Evolutionary conservation across 1,140 invertebrate species (phyloP).

Genomic region (Euwallacea similis): DNA sequence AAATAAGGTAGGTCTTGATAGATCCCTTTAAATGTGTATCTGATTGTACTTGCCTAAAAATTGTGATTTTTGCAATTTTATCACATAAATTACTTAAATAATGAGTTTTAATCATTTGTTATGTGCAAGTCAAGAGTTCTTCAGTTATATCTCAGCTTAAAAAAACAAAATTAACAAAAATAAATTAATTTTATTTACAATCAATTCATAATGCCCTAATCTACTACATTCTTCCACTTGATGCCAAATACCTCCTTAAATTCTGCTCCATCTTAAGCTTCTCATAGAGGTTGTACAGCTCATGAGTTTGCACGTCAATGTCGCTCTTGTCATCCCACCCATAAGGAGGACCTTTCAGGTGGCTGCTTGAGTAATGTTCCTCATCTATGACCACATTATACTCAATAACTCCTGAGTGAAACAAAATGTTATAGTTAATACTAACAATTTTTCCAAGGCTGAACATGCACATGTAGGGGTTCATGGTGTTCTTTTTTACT

Average conservation of each 20-base stretch:
- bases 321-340: slow-evolving; percentile 33
- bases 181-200: too few relatives aligned
- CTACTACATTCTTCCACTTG: slow-evolving; percentile 1
- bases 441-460: slow-evolving; percentile 22
- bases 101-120: too few relatives aligned
- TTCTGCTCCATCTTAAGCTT: slow-evolving; percentile 28
- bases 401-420: neutral
- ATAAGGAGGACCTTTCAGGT: slow-evolving; percentile 15
- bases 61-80: too few relatives aligned
- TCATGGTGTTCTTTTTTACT: slow-evolving; percentile 14
- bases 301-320: slow-evolving; percentile 13
- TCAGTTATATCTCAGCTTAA: too few relatives aligned
- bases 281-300: slow-evolving; percentile 35
- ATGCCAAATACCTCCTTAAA: slow-evolving; percentile 6
- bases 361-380: slow-evolving; percentile 16
- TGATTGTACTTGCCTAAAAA: too few relatives aligned
- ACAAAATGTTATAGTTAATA: neutral
- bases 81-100: too few relatives aligned
- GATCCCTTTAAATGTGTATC: too few relatives aligned
- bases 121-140: too few relatives aligned
- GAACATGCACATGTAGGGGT: slow-evolving; percentile 25
- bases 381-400: slow-evolving; percentile 2
- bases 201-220: too few relatives aligned
- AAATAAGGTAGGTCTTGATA: too few relatives aligned
- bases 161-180: too few relatives aligned